phyloP scores from a whole-genome alignment of 2,797 vertebrate species.

The Melanotaenia nigrans region DNA sequence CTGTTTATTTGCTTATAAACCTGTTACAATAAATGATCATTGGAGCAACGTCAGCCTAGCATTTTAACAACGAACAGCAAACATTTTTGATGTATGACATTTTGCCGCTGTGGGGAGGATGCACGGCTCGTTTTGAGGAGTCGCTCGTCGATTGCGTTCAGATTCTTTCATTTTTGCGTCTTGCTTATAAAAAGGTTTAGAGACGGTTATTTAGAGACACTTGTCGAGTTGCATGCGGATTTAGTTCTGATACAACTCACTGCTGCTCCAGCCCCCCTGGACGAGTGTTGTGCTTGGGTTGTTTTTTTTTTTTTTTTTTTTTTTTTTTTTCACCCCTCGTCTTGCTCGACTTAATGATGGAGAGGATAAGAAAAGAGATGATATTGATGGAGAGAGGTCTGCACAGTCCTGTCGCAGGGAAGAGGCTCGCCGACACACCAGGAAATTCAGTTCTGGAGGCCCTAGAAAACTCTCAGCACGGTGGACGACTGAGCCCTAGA shows the following conservation, averaged over 20 bases:
- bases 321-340: neutral
- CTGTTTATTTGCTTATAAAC: conserved; percentile 99
- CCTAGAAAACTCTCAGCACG: conserved; percentile 98
- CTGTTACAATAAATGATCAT: conserved; percentile 99
- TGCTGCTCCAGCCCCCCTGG: conserved; percentile 85
- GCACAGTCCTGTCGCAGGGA: conserved; percentile 95
- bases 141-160: conserved; percentile 92
- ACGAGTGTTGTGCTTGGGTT: conserved; percentile 79
- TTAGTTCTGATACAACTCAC: conserved; percentile 92
- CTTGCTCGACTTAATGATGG: conserved; percentile 94
- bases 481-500: conserved; percentile 95
- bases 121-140: conserved; percentile 95
- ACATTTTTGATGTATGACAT: conserved; percentile 99
- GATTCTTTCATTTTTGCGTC: conserved; percentile 90
- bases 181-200: conserved; percentile 90
- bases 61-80: conserved; percentile 93
- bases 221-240: conserved; percentile 94
- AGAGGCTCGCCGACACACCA: conserved; percentile 93
- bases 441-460: conserved; percentile 97
- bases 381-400: conserved; percentile 99
- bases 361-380: conserved; percentile 99
- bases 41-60: conserved; percentile 97
- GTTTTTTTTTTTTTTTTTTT: neutral
- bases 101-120: conserved; percentile 89
- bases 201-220: conserved; percentile 76